Conservation (phyloP, 92 coral and sea anemone species). For the Porites divaricata region DNA sequence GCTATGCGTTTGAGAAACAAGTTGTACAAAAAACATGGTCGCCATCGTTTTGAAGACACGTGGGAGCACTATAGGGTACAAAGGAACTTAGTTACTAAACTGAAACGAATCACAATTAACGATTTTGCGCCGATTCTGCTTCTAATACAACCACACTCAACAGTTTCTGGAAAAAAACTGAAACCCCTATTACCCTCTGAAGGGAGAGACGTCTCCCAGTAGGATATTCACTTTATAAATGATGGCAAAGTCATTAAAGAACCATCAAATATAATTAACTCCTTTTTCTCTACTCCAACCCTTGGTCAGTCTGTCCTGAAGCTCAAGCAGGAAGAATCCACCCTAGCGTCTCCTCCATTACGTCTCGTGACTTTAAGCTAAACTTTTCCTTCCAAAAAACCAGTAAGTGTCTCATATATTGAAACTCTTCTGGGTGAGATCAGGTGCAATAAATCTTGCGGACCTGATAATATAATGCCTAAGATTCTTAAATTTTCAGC, state of each 20-base stretch:
- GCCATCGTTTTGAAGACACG: not conserved
- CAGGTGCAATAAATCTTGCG: too few relatives aligned
- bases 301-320: not conserved
- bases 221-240: slow-evolving; percentile 1
- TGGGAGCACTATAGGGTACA: slow-evolving; percentile 23
- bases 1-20: slow-evolving; percentile 20
- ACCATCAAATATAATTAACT: not conserved
- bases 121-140: slow-evolving; percentile 7
- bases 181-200: not conserved
- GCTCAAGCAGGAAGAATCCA: not conserved
- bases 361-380: not conserved
- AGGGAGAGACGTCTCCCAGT: not conserved
- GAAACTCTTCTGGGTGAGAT: too few relatives aligned
- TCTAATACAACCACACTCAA: too few relatives aligned
- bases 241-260: slow-evolving; percentile 17
- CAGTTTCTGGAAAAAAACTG: not conserved
- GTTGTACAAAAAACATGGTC: slow-evolving; percentile 18
- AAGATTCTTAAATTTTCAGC: slow-evolving; percentile 4
- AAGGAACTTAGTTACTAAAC: slow-evolving; percentile 21
- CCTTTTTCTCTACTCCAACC: not conserved
- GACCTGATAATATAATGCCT: not conserved
- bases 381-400: too few relatives aligned
- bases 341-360: too few relatives aligned
- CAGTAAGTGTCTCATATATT: too few relatives aligned
- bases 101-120: slow-evolving; percentile 23